Base-by-base conservation (phyloP, 2,113 vertebrate genomes). In the Stomatorhinus ivindoensis region DNA sequence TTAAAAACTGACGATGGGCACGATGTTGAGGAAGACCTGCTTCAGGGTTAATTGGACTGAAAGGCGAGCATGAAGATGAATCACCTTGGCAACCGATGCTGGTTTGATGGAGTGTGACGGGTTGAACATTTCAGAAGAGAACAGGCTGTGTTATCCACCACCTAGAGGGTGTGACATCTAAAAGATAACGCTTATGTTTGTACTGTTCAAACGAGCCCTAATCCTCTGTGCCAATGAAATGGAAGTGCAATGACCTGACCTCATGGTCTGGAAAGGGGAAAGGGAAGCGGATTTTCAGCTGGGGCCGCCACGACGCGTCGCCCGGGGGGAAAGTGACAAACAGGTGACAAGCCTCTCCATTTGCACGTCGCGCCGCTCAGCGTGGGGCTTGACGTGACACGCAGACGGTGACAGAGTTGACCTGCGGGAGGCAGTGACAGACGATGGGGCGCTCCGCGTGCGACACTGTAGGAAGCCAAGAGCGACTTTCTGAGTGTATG, bases 241-340 rank as follows among this genome's bases (percentile, higher is more conserved):
- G 19, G 46, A 46, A 42, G 42, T 46, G 31, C 31, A 76, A 11
- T 80, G 73, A 42, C 13, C 73, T 19, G 73, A 1, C 35, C 13
- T 42, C 73, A 42, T 17, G 73, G 5, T 13, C 15, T 3, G 73
- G 10, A 31, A 15, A 13, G 61, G n/a, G 10, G 27, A 69, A 31
- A 31, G 9, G 61, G n/a, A 13, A 69, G 61, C 3, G 61, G 27
- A n/a, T 31, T 11, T 65, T 27, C n/a, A 11, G n/a, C 94, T 92
- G 91, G 1, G n/a, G 61, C 61, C n/a, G 93, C 92, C 35, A 92
- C 92, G 89, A 93, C 51, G 90, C 93, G 94, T 95, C 94, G 95
- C 94, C 93, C 93, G 95, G 95, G 94, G 95, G 94, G 94, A 92
- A 61, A 93, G 94, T 92, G 91, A 93, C 93, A 92, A 92, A 51